Conservation (phyloP, 2,113 vertebrate species). For the Synodontis membranacea region DNA sequence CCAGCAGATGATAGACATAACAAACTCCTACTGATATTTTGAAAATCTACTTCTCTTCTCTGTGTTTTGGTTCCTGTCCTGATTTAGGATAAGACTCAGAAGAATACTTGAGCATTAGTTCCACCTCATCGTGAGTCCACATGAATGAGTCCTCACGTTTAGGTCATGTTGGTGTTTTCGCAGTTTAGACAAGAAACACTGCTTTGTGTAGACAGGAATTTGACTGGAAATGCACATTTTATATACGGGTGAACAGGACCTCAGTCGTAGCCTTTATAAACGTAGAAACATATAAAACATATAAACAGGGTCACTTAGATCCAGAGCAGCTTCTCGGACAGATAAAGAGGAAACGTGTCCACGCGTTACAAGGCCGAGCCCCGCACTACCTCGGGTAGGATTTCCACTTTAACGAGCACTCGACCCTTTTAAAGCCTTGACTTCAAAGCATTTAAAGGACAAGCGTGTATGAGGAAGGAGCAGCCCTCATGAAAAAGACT, state of each 20-base stretch:
- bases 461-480: constrained; percentile 61
- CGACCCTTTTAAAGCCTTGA: constrained; percentile 42
- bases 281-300: constrained; percentile 53
- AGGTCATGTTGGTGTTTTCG: background rate
- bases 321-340: background rate
- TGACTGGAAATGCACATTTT: background rate
- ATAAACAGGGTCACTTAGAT: constrained; percentile 48
- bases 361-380: constrained; percentile 54
- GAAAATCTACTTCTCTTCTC: background rate
- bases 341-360: constrained; percentile 54
- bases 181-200: background rate
- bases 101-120: background rate
- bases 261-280: constrained; percentile 49
- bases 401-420: constrained; percentile 59
- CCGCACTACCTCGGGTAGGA: constrained; percentile 60
- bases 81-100: background rate
- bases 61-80: background rate
- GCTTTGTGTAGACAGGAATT: background rate
- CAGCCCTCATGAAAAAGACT: constrained; percentile 67
- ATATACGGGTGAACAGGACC: background rate
- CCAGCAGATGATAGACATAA: constrained; percentile 52
- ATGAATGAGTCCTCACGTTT: background rate
- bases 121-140: background rate
- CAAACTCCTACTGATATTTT: constrained; percentile 49
- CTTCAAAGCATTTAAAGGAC: constrained; percentile 71